phyloP scores from a whole-genome alignment of 1,140 invertebrate genomes.

The Protaetia brevitarsis region DNA sequence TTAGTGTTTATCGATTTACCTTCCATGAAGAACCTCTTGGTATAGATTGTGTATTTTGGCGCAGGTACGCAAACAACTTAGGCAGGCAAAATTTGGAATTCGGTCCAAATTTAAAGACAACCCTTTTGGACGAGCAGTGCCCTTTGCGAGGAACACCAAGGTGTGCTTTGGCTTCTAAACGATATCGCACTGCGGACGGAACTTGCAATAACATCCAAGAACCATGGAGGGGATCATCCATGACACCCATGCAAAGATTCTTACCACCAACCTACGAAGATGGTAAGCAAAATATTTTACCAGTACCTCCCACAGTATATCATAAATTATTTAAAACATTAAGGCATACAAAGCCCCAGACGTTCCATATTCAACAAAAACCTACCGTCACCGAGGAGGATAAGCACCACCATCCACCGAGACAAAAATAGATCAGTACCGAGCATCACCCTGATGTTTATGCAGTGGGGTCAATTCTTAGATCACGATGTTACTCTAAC shows the following conservation, averaged over 20 bases:
- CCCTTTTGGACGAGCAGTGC: slow-evolving; percentile 54
- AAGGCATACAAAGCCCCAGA: slow-evolving; percentile 45
- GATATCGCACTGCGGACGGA: slow-evolving; percentile 79
- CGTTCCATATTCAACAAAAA: slow-evolving; percentile 48
- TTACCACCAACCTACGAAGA: slow-evolving; percentile 79
- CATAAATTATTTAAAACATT: background rate
- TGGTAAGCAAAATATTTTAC: slow-evolving; percentile 50
- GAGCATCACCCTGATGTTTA: slow-evolving; percentile 71
- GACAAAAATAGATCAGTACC: slow-evolving; percentile 57
- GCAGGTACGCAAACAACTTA: slow-evolving; percentile 26
- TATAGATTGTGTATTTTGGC: background rate
- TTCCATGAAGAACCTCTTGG: too few species aligned
- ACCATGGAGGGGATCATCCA: slow-evolving; percentile 76
- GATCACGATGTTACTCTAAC: slow-evolving; percentile 78
- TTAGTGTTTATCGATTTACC: background rate
- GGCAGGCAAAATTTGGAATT: slow-evolving; percentile 27
- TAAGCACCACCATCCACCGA: slow-evolving; percentile 64
- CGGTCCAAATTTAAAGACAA: slow-evolving; percentile 25
- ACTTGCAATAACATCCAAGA: slow-evolving; percentile 79
- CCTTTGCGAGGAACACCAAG: slow-evolving; percentile 59
- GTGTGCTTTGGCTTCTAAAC: slow-evolving; percentile 57
- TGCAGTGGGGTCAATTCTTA: slow-evolving; percentile 84
- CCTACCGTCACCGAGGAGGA: slow-evolving; percentile 65
- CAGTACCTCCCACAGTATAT: background rate
- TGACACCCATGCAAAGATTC: slow-evolving; percentile 79